These are phyloP conservation scores for Trichonephila inaurata DNA, from an alignment of 1,140 invertebrate genomes.

Conservation along the genomic window DNA sequence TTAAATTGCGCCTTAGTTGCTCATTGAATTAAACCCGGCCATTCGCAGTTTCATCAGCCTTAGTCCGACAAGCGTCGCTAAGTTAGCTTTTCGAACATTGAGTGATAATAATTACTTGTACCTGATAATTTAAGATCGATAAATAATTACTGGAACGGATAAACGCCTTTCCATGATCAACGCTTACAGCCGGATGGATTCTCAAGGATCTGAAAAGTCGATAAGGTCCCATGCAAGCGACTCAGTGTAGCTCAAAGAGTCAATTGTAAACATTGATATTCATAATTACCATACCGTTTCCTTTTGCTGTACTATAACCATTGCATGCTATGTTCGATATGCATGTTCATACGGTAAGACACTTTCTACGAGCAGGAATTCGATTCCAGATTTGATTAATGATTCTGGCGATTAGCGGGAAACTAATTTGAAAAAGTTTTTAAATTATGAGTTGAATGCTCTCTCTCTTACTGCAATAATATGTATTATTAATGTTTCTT, in stretches of 20 bases:
- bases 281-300: constrained; percentile 31
- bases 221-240: constrained; percentile 12
- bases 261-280: constrained; percentile 37
- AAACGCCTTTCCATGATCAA: constrained; percentile 37
- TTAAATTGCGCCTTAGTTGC: constrained; percentile 54
- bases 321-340: not conserved
- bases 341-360: not conserved
- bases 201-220: constrained; percentile 43
- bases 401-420: not conserved
- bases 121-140: constrained; percentile 63
- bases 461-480: too few species aligned
- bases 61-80: constrained; percentile 17
- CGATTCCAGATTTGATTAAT: not conserved
- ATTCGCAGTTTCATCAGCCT: constrained; percentile 32
- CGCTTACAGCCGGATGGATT: constrained; percentile 28
- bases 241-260: constrained; percentile 12
- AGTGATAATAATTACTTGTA: constrained; percentile 66
- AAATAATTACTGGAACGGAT: constrained; percentile 59
- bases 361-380: too few species aligned
- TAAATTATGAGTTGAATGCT: too few species aligned
- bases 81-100: constrained; percentile 53
- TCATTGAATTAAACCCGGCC: constrained; percentile 39
- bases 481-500: too few species aligned
- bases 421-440: not conserved
- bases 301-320: not conserved